Conservation (phyloP, 2,888 invertebrate species). For the Merodon equestris region DNA sequence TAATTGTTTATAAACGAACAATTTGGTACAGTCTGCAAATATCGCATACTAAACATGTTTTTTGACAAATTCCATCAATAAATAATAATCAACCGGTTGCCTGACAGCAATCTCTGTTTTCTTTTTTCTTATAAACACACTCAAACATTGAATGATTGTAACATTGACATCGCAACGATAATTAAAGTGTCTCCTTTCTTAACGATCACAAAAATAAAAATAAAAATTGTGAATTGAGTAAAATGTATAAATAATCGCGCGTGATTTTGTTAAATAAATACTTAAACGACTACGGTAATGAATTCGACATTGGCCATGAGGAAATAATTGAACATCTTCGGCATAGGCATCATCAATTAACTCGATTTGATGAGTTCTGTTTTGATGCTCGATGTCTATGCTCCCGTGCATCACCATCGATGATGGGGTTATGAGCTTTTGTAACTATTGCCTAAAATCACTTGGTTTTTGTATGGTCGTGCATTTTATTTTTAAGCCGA, state of each 20-base stretch:
- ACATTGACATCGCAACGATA: slow-evolving; percentile 45
- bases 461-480: slow-evolving; percentile 21
- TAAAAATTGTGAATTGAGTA: slow-evolving; percentile 8
- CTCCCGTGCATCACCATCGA: no score
- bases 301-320: slow-evolving; percentile 40
- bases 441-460: slow-evolving; percentile 53
- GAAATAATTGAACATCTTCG: slow-evolving; percentile 9
- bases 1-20: slow-evolving; percentile 7
- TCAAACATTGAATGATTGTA: slow-evolving; percentile 56
- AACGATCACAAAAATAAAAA: no score
- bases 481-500: slow-evolving; percentile 71
- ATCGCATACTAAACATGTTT: slow-evolving; percentile 74
- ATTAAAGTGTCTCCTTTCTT: not conserved
- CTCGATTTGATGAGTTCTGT: slow-evolving; percentile 27
- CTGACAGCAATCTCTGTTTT: slow-evolving; percentile 37
- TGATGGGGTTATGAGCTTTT: slow-evolving; percentile 15
- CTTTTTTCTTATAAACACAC: slow-evolving; percentile 38
- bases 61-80: slow-evolving; percentile 72
- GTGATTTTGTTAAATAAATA: slow-evolving; percentile 53
- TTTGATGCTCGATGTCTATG: slow-evolving; percentile 1
- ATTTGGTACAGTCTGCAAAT: slow-evolving; percentile 73
- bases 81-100: slow-evolving; percentile 46
- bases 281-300: slow-evolving; percentile 51
- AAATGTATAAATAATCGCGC: slow-evolving; percentile 51
- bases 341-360: slow-evolving; percentile 35